phyloP scores from a whole-genome alignment of 2,797 vertebrate genomes.

The Etheostoma nigrum region DNA sequence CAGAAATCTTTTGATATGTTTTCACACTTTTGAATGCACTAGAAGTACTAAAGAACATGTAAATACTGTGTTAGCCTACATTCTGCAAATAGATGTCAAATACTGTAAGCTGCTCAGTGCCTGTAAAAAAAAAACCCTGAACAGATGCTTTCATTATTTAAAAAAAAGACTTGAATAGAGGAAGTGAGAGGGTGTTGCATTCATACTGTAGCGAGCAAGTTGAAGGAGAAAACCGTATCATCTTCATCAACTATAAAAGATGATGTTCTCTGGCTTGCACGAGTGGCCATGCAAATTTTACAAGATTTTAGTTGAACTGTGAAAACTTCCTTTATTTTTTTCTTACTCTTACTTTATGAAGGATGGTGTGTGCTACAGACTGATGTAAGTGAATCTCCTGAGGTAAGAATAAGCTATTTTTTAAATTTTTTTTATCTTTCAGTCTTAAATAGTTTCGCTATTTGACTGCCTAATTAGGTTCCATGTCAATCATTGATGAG shows the following conservation, averaged over 20 bases:
- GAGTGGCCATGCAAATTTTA: constrained; percentile 58
- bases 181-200: constrained; percentile 44
- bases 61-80: neutral
- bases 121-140: neutral
- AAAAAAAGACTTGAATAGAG: constrained; percentile 33
- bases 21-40: neutral
- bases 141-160: neutral
- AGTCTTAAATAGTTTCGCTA: neutral
- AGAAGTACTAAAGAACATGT: neutral
- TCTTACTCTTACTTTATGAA: neutral
- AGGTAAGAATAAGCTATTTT: constrained; percentile 46
- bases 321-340: constrained; percentile 40
- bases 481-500: neutral
- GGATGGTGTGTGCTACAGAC: neutral
- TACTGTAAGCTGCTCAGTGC: neutral
- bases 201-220: neutral
- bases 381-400: neutral
- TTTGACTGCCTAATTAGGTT: neutral
- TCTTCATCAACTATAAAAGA: neutral
- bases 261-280: neutral
- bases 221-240: neutral
- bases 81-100: neutral
- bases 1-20: neutral
- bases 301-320: constrained; percentile 24
- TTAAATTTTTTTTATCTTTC: constrained; percentile 1